Evolutionary conservation across 2,113 vertebrate genomes (phyloP).

Genomic region (Origma solitaria): DNA sequence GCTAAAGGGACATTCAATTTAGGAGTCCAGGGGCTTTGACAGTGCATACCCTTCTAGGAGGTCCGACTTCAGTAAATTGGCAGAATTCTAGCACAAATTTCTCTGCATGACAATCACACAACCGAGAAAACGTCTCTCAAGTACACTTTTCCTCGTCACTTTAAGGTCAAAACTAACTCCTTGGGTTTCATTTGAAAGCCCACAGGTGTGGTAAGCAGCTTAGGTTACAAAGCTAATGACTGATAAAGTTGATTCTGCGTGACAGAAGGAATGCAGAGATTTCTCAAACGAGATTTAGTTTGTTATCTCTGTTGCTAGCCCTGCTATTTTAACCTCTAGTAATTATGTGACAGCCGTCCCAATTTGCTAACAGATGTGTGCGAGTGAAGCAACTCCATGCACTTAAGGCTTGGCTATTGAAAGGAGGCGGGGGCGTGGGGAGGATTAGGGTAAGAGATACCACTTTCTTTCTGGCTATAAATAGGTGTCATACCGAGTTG

Average conservation of each 20-base stretch:
- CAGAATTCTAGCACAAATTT: not conserved
- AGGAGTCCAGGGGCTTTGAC: not conserved
- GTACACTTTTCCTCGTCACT: not conserved
- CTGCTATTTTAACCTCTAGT: not conserved
- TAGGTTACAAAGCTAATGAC: slow-evolving; percentile 34
- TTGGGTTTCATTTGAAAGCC: slow-evolving; percentile 17
- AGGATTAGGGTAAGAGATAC: not conserved
- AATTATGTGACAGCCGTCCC: not conserved
- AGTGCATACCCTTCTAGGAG: not conserved
- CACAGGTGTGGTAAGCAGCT: slow-evolving; percentile 10
- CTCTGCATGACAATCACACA: not conserved
- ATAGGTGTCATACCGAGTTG: not conserved
- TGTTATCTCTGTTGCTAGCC: not conserved
- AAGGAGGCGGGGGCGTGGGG: rapidly evolving
- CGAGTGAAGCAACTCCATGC: not conserved
- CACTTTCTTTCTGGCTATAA: not conserved
- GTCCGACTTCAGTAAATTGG: slow-evolving; percentile 1
- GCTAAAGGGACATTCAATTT: not conserved
- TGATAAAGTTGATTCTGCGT: slow-evolving; percentile 31
- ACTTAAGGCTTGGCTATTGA: not conserved
- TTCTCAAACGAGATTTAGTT: slow-evolving; percentile 16
- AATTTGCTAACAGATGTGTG: not conserved
- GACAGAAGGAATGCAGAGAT: slow-evolving; percentile 33
- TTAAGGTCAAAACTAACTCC: slow-evolving; percentile 44
- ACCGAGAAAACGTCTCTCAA: not conserved